These are phyloP conservation scores for Euura saliciscinereae DNA, from an alignment of 1,140 invertebrate genomes.

Conservation along the genomic window DNA sequence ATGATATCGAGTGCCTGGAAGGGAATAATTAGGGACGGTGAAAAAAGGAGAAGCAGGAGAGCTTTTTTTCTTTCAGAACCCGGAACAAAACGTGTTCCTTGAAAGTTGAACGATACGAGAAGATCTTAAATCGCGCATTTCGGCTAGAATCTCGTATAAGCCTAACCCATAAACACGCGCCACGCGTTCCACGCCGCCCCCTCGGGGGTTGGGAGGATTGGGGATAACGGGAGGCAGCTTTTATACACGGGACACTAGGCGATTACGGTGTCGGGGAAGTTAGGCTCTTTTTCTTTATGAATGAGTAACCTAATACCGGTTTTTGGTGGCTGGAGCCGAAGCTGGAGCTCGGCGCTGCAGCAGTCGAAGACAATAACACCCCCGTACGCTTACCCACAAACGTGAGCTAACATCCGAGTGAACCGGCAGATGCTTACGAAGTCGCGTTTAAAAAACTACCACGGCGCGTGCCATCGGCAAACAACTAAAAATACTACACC, in stretches of 20 bases:
- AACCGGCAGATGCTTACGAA: background rate
- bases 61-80: too few species aligned
- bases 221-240: background rate
- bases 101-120: background rate
- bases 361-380: too few species aligned
- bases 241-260: background rate
- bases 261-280: background rate
- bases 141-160: background rate
- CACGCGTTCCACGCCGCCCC: background rate
- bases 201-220: background rate
- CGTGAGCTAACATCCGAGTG: background rate
- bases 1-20: too few species aligned
- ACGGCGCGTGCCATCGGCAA: constrained; percentile 46
- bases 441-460: constrained; percentile 16
- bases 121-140: background rate
- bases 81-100: too few species aligned
- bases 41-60: too few species aligned
- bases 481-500: constrained; percentile 54
- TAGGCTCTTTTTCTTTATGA: background rate
- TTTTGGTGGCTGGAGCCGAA: background rate
- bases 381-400: too few species aligned
- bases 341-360: background rate
- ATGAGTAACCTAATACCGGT: constrained; percentile 7
- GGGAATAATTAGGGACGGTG: too few species aligned
- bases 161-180: constrained; percentile 4